A percentile compares a stretch with the other conserved stretches of the same genome.
Evolutionary conservation across 2,797 vertebrate species (phyloP).

Genomic region (Lepilemur ruficaudatus): DNA sequence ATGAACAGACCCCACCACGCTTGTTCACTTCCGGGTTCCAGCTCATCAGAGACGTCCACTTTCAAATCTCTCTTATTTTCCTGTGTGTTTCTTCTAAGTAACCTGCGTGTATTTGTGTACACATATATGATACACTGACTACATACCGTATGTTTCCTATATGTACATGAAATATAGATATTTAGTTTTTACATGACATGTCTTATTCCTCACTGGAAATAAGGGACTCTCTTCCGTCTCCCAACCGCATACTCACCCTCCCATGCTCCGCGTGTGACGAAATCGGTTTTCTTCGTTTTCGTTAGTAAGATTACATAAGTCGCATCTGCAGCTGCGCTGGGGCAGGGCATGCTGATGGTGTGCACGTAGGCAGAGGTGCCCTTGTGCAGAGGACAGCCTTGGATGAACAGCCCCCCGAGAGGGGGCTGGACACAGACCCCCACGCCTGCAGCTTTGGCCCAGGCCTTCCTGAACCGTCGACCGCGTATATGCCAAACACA

Average conservation of each 20-base stretch:
- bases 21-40: neutral
- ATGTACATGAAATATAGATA: neutral
- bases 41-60: neutral
- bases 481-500: neutral
- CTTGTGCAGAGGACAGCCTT: neutral
- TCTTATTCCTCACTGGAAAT: neutral
- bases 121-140: too few species aligned
- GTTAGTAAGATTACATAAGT: neutral
- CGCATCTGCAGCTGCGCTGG: neutral
- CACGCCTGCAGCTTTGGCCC: neutral
- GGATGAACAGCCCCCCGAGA: too few species aligned
- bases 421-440: neutral
- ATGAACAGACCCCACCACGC: neutral
- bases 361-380: too few species aligned
- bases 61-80: neutral
- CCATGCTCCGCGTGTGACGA: accelerated
- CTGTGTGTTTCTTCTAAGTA: neutral
- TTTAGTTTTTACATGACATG: neutral
- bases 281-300: neutral
- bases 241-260: neutral
- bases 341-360: neutral
- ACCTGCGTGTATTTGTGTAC: neutral
- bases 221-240: neutral
- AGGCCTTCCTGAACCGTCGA: neutral
- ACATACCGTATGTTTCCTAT: too few species aligned